Conservation (phyloP, 2,888 invertebrate genomes). For the Ormyrus rosae region DNA sequence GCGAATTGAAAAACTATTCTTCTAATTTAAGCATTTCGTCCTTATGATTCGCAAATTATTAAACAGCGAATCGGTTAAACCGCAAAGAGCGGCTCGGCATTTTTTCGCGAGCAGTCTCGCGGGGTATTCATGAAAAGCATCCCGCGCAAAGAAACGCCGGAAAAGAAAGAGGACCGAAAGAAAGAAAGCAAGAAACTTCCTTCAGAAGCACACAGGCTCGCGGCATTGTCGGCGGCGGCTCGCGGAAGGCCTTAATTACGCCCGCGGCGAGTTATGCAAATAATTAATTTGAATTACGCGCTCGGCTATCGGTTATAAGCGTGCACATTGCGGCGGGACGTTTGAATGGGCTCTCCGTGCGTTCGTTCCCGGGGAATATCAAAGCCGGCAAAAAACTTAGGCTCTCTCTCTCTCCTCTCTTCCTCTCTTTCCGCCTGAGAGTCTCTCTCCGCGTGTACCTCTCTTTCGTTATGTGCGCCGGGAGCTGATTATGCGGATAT, state of each 20-base stretch:
- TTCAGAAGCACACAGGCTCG: no score
- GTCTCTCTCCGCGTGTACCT: background rate
- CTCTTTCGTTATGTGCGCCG: background rate
- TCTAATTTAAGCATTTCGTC: no score
- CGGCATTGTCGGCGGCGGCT: constrained; percentile 26
- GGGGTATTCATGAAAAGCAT: background rate
- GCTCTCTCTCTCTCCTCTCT: constrained; percentile 3
- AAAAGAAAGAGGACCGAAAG: background rate
- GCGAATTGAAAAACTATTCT: no score
- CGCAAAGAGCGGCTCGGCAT: background rate
- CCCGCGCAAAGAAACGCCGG: background rate
- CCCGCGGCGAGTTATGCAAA: constrained; percentile 63
- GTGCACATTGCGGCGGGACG: constrained; percentile 31
- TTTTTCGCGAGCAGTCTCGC: background rate
- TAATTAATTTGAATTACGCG: constrained; percentile 69
- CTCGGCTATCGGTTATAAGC: constrained; percentile 19
- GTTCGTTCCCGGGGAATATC: constrained; percentile 30
- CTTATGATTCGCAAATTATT: no score
- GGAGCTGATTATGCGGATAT: constrained; percentile 33
- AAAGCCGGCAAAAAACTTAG: constrained; percentile 20
- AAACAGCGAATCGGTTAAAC: no score
- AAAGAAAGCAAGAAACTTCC: background rate
- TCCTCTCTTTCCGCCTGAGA: background rate
- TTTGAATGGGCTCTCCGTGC: constrained; percentile 49
- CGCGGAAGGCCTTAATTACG: constrained; percentile 50